phyloP scores from a whole-genome alignment of 2,888 invertebrate genomes.

The Alentia gelatinosa region DNA sequence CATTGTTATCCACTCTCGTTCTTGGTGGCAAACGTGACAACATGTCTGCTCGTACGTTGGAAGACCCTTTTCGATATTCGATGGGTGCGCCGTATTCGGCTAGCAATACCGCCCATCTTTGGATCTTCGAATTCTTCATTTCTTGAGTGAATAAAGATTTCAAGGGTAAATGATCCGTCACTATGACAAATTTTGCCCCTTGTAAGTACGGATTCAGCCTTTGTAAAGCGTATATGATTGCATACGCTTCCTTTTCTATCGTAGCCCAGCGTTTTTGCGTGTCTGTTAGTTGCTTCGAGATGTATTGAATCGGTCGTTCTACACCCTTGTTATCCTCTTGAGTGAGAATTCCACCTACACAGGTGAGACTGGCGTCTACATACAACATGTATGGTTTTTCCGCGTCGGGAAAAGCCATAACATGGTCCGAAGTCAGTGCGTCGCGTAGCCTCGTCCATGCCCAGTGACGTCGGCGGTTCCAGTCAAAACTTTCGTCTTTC shows the following conservation, averaged over 20 bases:
- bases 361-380: background rate
- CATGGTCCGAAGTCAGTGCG: background rate
- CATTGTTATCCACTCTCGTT: background rate
- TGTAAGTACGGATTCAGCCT: slow-evolving; percentile 56
- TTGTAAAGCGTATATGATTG: slow-evolving; percentile 14
- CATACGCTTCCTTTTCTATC: slow-evolving; percentile 52
- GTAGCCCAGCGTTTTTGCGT: slow-evolving; percentile 31
- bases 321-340: background rate
- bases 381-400: too few relatives aligned
- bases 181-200: slow-evolving; percentile 46
- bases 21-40: background rate
- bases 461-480: background rate
- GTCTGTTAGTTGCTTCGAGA: slow-evolving; percentile 41
- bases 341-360: background rate
- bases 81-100: slow-evolving; percentile 59
- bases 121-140: slow-evolving; percentile 58
- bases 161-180: slow-evolving; percentile 56
- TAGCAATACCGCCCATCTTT: slow-evolving; percentile 59
- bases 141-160: slow-evolving; percentile 55
- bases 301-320: slow-evolving; percentile 50
- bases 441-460: background rate
- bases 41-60: slow-evolving; percentile 57
- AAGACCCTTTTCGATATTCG: slow-evolving; percentile 53
- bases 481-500: background rate
- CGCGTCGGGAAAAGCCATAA: background rate